phyloP scores from a whole-genome alignment of 2,113 vertebrate genomes.

The Pungitius pungitius region DNA sequence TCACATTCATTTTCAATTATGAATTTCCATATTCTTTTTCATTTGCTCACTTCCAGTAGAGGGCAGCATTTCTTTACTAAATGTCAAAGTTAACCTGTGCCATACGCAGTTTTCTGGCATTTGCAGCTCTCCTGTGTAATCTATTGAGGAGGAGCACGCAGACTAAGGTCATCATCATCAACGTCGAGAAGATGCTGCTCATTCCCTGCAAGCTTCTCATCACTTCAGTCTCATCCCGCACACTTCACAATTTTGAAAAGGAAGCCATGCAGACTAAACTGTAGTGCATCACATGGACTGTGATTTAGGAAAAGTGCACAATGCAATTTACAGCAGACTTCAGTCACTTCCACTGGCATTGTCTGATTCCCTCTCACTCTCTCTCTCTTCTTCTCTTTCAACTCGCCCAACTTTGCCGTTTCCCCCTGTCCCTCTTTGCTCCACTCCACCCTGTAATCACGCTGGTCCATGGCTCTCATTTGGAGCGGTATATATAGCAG shows the following conservation, averaged over 20 bases:
- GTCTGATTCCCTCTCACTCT: conserved; percentile 23
- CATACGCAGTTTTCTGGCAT: not conserved
- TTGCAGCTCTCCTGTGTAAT: conserved; percentile 20
- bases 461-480: conserved; percentile 81
- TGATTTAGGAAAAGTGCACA: conserved; percentile 49
- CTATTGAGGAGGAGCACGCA: conserved; percentile 11
- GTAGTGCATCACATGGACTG: conserved; percentile 26
- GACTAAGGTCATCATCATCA: conserved; percentile 34
- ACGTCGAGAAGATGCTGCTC: conserved; percentile 7
- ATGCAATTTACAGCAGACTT: conserved; percentile 54
- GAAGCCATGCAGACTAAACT: conserved; percentile 38
- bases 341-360: conserved; percentile 41
- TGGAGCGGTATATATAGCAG: conserved; percentile 84
- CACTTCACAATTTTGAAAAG: conserved; percentile 39
- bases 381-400: conserved; percentile 22
- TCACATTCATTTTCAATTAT: not conserved
- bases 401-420: conserved; percentile 39
- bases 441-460: conserved; percentile 84
- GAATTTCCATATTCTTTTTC: not conserved
- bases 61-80: conserved; percentile 75
- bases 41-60: conserved; percentile 65
- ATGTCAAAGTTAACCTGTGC: conserved; percentile 9
- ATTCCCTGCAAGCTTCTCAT: conserved; percentile 27
- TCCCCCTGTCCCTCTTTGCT: conserved; percentile 46
- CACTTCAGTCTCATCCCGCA: conserved; percentile 38